Percentiles rank a stretch among this genome's conserved stretches.
Conservation (phyloP, 1,140 invertebrate genomes). For the fruit fly (Drosophila melanogaster) region Release_6_plus_ISO1_MT NT_033779.5:13469501-13470000, state of each 20-base stretch:
- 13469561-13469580: slow-evolving; percentile 11
- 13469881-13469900: slow-evolving; percentile 29
- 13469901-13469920: slow-evolving; percentile 39
- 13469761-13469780: background rate
- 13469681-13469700: slow-evolving; percentile 52
- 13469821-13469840: no score
- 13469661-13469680: slow-evolving; percentile 66
- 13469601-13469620: slow-evolving; percentile 10
- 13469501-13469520: slow-evolving; percentile 51
- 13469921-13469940: slow-evolving; percentile 29
- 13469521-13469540: slow-evolving; percentile 32
- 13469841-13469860: background rate
- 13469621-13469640: slow-evolving; percentile 32
- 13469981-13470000: slow-evolving; percentile 44
- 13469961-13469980: slow-evolving; percentile 39
- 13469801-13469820: background rate
- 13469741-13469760: slow-evolving; percentile 29
- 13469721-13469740: slow-evolving; percentile 46
- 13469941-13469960: slow-evolving; percentile 17
- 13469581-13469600: slow-evolving; percentile 56
- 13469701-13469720: slow-evolving; percentile 70
- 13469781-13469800: background rate
- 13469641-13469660: slow-evolving; percentile 69
- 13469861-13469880: background rate
- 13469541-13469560: slow-evolving; percentile 16